Conservation (phyloP, 2,888 invertebrate genomes). For the Meloe dianella region DNA sequence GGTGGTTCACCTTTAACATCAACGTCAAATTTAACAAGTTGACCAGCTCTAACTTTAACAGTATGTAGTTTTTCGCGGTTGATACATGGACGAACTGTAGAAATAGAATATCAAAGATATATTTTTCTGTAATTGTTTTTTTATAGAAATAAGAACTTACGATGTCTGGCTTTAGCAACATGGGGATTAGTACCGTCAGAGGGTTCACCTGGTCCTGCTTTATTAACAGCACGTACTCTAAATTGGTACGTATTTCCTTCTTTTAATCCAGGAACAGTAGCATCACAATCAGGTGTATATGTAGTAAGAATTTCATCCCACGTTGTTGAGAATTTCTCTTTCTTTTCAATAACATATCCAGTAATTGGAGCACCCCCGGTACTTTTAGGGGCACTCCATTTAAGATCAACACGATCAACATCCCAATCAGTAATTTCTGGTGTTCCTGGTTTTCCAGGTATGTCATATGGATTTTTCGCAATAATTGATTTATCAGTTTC, state of each 20-base stretch:
- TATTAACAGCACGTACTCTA: conserved; percentile 92
- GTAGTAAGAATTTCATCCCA: conserved; percentile 85
- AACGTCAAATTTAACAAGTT: conserved; percentile 88
- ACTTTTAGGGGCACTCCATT: conserved; percentile 80
- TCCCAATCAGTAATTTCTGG: conserved; percentile 90
- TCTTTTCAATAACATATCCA: conserved; percentile 89
- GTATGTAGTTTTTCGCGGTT: conserved; percentile 92
- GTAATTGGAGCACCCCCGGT: conserved; percentile 82
- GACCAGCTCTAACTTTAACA: conserved; percentile 88
- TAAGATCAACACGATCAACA: conserved; percentile 84
- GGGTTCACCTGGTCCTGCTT: conserved; percentile 91
- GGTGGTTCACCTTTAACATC: conserved; percentile 97
- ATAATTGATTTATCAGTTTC: conserved; percentile 86
- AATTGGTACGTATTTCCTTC: conserved; percentile 95
- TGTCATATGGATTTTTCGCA: conserved; percentile 96
- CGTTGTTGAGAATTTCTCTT: conserved; percentile 75
- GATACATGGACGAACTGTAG: conserved; percentile 91
- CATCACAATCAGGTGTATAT: conserved; percentile 76
- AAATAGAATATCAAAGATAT: conserved; percentile 37
- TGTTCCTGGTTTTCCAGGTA: conserved; percentile 84
- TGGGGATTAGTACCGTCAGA: conserved; percentile 89
- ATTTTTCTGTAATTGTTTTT: conserved; percentile 5
- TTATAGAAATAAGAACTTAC: conserved; percentile 64
- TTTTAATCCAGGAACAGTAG: conserved; percentile 82
- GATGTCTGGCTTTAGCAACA: conserved; percentile 83